Base-by-base conservation (phyloP, 2,888 invertebrate genomes). In the Geotrupes spiniger region DNA sequence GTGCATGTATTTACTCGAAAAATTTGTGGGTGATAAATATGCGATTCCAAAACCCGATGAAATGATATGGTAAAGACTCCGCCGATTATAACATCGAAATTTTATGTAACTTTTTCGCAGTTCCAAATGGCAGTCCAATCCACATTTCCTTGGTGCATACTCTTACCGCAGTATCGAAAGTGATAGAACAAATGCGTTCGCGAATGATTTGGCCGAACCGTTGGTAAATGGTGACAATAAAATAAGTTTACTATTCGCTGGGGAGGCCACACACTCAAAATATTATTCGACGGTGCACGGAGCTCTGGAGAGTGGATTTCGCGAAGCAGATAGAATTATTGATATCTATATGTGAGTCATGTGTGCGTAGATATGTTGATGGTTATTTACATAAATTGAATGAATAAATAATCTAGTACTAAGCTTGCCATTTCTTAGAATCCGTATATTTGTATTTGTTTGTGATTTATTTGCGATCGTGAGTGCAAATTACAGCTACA, bases 111-210 rank as follows among this genome's bases (percentile, higher is more conserved):
- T 33, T 25, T 17, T n/a, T 64, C 68, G 46, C 67, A 87, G 88
- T 58, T 84, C 90, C 0, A 76, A 72, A 1, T 91, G 91, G 92
- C 77, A 76, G 52, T 76, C 76, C 1, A 83, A 89, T 71, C 79
- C 81, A 1, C 80, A 78, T 69, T 83, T 85, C 3, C 76, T 80
- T 36, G 91, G 92, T 1, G 83, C 85, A 0, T 92, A 91, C 66
- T 78, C 81, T 2, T 85, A 76, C 65, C 76, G 79, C 58, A 80
- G 79, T 53, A 58, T 80, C 31, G 63, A 73, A 4, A 71, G 78
- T 0, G 80, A 83, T 16, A 63, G 69, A 31, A 62, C 74, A 47
- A 76, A 79, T 2, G 72, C 76, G n/a, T 73, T 74, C 12, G 72
- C 80, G 2, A 65, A 67, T 2, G 76, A 79, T 58, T 71, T 88